phyloP scores from a whole-genome alignment of 2,888 invertebrate genomes.

The Platypus cylindrus region DNA sequence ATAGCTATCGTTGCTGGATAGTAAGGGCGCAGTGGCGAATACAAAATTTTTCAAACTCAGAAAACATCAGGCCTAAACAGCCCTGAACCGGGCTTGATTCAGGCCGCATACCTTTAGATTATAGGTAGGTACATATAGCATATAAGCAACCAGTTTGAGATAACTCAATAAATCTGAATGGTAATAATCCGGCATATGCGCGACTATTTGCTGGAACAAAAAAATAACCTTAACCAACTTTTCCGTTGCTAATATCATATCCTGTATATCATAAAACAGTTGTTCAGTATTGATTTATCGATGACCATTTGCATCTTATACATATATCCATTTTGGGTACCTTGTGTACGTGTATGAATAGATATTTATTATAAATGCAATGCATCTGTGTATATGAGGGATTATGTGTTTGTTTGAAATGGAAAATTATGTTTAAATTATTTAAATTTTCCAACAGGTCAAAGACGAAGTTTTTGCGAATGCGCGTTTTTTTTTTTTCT shows the following conservation, averaged over 20 bases:
- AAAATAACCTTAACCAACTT: too few species aligned
- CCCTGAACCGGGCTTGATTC: conserved; percentile 10
- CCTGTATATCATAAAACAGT: conserved; percentile 15
- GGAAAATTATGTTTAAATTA: background rate
- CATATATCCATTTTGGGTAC: conserved; percentile 8
- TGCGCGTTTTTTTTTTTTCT: too few species aligned
- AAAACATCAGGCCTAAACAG: conserved; percentile 14
- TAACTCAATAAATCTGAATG: conserved; percentile 14
- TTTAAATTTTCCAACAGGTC: background rate
- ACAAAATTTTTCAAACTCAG: conserved; percentile 13
- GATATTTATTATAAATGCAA: too few species aligned
- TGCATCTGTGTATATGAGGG: too few species aligned
- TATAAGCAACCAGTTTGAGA: conserved; percentile 9
- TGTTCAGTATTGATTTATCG: conserved; percentile 14
- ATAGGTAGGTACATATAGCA: conserved; percentile 12
- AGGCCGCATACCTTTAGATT: conserved; percentile 10
- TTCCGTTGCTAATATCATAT: conserved; percentile 13
- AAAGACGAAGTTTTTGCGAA: too few species aligned
- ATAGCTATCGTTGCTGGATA: too few species aligned
- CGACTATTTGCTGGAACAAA: conserved; percentile 8
- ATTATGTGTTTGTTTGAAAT: too few species aligned
- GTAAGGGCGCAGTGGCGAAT: too few species aligned
- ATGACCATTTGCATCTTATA: conserved; percentile 11
- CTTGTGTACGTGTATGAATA: conserved; percentile 5
- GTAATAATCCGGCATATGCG: conserved; percentile 11